These are phyloP conservation scores for Lanistes nyassanus DNA, from an alignment of 1,140 invertebrate species.

Conservation along the genomic window DNA sequence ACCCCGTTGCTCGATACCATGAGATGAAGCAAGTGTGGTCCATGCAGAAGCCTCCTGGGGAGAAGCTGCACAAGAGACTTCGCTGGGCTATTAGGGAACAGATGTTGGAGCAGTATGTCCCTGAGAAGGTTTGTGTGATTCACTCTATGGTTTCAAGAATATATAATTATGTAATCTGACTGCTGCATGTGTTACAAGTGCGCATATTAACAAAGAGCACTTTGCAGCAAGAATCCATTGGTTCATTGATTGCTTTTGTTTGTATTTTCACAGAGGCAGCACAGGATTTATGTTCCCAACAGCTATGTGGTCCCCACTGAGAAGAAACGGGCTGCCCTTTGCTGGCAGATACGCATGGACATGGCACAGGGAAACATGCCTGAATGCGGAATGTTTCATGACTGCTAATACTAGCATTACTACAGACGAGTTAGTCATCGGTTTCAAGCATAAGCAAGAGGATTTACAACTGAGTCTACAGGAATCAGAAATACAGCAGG, in stretches of 20 bases:
- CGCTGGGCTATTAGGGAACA: constrained; percentile 64
- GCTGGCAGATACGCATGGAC: constrained; percentile 63
- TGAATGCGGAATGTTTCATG: constrained; percentile 52
- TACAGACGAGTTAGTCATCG: no score
- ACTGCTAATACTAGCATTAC: constrained; percentile 45
- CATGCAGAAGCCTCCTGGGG: constrained; percentile 54
- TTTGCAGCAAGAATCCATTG: no score
- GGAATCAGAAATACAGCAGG: no score
- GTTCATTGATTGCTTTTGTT: background rate
- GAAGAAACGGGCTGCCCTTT: constrained; percentile 58
- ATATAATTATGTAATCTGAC: no score
- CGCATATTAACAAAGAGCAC: no score
- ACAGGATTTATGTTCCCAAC: constrained; percentile 56
- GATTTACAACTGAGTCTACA: no score
- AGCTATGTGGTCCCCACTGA: constrained; percentile 61
- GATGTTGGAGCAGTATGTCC: constrained; percentile 60
- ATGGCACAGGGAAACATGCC: constrained; percentile 59
- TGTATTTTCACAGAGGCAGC: constrained; percentile 52
- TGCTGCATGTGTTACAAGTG: no score
- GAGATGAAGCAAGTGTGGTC: constrained; percentile 58
- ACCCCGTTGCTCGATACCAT: constrained; percentile 59
- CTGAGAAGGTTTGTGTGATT: constrained; percentile 57
- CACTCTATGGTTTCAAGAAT: no score
- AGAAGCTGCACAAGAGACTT: constrained; percentile 61
- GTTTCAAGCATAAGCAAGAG: no score